These are phyloP conservation scores for Coendou prehensilis DNA, from an alignment of 2,797 vertebrate genomes.

Conservation along the genomic window DNA sequence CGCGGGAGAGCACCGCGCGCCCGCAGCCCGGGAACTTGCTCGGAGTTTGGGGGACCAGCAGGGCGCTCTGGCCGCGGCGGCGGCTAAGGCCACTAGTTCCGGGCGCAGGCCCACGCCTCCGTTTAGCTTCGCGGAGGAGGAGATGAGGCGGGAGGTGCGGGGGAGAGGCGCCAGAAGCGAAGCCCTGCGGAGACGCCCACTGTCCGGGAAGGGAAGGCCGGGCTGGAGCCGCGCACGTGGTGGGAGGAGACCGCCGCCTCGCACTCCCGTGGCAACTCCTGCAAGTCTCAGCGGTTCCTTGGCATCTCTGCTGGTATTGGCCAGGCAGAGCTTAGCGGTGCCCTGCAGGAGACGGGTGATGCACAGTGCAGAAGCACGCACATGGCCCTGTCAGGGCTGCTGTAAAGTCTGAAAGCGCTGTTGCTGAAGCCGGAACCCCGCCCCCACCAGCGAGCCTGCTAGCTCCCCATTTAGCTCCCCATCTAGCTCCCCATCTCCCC, in stretches of 20 bases:
- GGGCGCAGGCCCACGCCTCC: slow-evolving; percentile 28
- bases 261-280: slow-evolving; percentile 50
- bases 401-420: not conserved
- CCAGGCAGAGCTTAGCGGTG: not conserved
- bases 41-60: not conserved
- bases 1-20: not conserved
- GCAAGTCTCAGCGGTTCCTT: not conserved
- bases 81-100: not conserved
- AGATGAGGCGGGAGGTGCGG: not conserved
- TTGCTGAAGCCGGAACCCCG: not conserved
- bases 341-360: not conserved
- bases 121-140: not conserved
- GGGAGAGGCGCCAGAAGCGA: slow-evolving; percentile 26
- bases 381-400: not conserved
- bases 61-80: not conserved
- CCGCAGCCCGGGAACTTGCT: slow-evolving; percentile 16
- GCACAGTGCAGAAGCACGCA: not conserved
- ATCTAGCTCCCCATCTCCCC: not conserved
- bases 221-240: not conserved
- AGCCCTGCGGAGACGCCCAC: slow-evolving; percentile 45
- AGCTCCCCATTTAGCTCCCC: too few relatives aligned
- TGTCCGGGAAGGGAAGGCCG: slow-evolving; percentile 1
- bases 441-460: not conserved
- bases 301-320: not conserved
- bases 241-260: slow-evolving; percentile 49